Base-by-base conservation (phyloP, 2,113 vertebrate species). In the Pterophyllum scalare region DNA sequence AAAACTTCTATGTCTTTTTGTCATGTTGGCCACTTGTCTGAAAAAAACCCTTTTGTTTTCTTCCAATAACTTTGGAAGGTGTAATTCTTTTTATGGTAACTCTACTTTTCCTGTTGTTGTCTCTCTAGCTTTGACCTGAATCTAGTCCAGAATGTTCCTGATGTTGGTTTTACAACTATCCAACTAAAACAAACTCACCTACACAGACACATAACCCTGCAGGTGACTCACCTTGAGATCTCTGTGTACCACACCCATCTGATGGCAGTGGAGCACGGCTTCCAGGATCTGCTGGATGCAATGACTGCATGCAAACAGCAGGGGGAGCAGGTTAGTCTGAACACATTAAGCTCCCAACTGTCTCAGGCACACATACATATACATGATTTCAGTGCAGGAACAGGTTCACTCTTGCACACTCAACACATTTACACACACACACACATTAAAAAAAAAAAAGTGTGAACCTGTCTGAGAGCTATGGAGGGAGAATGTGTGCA, bases 201-300 rank as follows among this genome's bases (percentile, higher is more conserved):
- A 56, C 28, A 70, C 38, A 80, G 6, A 83, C 72, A 62, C 84
- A 79, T 60, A 54, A 62, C 64, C 70, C 79, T 60, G 81, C 79
- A 86, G 67, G 81, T 75, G 81, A 96, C 96, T 97, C 93, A 98
- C 97, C 97, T 98, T 98, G 86, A 98, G 97, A 94, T 98, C 97
- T 94, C 97, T 96, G 94, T 98, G 97, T 80, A 98, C 97, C 77
- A 98, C 97, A 89, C 97, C 97, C 97, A 97, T 97, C 93, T 97
- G 97, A 93, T 97, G 97, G 91, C 97, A 97, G 87, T 97, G 97
- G 86, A 97, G 96, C 86, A 97, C 97, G 13, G 96, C 96, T 92
- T 97, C 97, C 95, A 97, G 96, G 95, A 97, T 97, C 95, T 97
- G 97, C 96, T 97, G 97, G 95, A 97, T 97, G 95, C 97, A 97